These are phyloP conservation scores for Spea bombifrons DNA, from an alignment of 2,113 vertebrate genomes.

Conservation along the genomic window DNA sequence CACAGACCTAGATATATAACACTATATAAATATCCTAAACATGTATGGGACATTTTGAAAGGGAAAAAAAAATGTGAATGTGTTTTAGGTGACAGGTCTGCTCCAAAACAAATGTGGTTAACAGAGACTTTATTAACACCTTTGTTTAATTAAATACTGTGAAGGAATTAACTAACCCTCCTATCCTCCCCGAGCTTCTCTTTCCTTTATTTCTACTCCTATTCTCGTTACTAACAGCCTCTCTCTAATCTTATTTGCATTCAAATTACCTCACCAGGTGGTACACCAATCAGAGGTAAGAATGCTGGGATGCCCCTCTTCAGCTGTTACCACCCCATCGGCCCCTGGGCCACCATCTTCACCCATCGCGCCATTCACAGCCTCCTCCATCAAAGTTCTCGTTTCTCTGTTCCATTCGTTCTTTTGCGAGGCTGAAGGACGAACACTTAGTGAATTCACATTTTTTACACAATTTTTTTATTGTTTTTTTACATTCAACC, in stretches of 20 bases:
- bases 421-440: not conserved
- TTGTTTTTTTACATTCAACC: too few relatives aligned
- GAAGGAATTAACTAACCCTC: not conserved
- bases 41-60: too few relatives aligned
- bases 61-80: too few relatives aligned
- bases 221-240: constrained; percentile 85
- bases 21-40: too few relatives aligned
- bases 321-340: constrained; percentile 59
- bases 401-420: not conserved
- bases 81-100: too few relatives aligned
- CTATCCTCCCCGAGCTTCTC: not conserved
- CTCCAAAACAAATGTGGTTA: not conserved
- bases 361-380: constrained; percentile 46
- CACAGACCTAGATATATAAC: too few relatives aligned
- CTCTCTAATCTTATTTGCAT: constrained; percentile 99
- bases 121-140: not conserved
- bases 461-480: too few relatives aligned
- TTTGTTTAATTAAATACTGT: not conserved
- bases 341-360: not conserved
- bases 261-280: constrained; percentile 99
- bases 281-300: constrained; percentile 99
- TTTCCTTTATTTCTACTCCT: constrained; percentile 62
- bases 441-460: not conserved
- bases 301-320: constrained; percentile 81
- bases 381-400: constrained; percentile 46